Conservation (phyloP, 2,888 invertebrate genomes). For the Campoletis raptor region DNA sequence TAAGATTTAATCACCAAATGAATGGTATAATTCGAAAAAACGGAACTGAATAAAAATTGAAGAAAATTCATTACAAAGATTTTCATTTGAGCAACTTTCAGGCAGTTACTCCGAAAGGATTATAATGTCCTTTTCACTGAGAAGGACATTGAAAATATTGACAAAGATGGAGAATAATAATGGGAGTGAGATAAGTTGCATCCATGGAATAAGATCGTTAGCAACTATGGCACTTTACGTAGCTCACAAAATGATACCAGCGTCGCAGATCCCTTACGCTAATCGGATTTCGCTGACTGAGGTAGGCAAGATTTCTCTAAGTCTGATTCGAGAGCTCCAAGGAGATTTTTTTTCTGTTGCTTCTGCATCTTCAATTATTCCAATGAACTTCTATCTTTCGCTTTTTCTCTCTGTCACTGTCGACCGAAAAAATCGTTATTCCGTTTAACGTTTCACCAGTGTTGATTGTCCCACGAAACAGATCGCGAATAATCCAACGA, state of each 20-base stretch:
- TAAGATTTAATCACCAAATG: background rate
- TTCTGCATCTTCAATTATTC: constrained; percentile 18
- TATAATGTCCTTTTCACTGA: constrained; percentile 89
- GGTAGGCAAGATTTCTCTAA: constrained; percentile 82
- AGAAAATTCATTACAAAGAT: background rate
- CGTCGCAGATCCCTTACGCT: constrained; percentile 88
- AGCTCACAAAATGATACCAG: constrained; percentile 89
- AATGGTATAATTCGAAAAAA: background rate
- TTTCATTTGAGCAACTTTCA: constrained; percentile 52
- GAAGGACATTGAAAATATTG: constrained; percentile 87
- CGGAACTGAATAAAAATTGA: background rate
- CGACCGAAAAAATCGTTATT: constrained; percentile 30
- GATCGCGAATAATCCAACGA: constrained; percentile 87
- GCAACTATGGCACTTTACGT: constrained; percentile 88
- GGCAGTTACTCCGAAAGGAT: constrained; percentile 83
- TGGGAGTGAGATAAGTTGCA: constrained; percentile 87
- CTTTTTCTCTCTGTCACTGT: background rate
- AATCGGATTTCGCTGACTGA: constrained; percentile 88
- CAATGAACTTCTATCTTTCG: constrained; percentile 28
- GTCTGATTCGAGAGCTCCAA: constrained; percentile 19
- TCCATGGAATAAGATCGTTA: constrained; percentile 90
- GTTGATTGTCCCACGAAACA: constrained; percentile 78
- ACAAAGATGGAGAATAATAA: constrained; percentile 85
- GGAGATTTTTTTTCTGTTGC: constrained; percentile 10
- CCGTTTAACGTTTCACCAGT: constrained; percentile 72